A percentile compares a stretch with the other conserved stretches of the same genome.
These are phyloP conservation scores for Pagrus major DNA, from an alignment of 2,113 vertebrate genomes.

Conservation along the genomic window DNA sequence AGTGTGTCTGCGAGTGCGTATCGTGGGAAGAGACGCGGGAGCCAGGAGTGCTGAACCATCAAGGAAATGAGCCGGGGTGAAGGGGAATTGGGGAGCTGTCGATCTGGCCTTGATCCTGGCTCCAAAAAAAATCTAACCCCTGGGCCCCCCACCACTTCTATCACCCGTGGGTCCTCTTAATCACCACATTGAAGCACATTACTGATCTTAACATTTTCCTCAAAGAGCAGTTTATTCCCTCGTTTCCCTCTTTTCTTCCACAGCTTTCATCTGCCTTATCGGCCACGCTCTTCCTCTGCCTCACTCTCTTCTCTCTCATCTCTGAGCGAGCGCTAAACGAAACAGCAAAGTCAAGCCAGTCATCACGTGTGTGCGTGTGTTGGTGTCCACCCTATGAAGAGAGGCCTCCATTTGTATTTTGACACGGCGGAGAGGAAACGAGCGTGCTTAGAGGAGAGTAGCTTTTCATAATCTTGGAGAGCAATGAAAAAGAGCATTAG, in stretches of 20 bases:
- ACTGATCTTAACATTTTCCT: slow-evolving; percentile 43
- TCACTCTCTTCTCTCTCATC: slow-evolving; percentile 27
- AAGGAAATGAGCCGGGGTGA: slow-evolving; percentile 28
- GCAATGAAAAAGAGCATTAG: slow-evolving; percentile 60
- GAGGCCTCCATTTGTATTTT: slow-evolving; percentile 14
- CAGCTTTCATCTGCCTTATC: slow-evolving; percentile 45
- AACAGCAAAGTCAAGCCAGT: slow-evolving; percentile 21
- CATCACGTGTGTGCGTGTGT: not conserved
- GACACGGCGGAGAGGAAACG: slow-evolving; percentile 21
- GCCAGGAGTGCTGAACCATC: slow-evolving; percentile 23
- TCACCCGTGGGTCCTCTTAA: slow-evolving; percentile 37
- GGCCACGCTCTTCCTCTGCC: slow-evolving; percentile 11
- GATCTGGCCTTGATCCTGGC: slow-evolving; percentile 35
- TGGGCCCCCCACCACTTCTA: not conserved
- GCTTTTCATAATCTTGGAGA: slow-evolving; percentile 61
- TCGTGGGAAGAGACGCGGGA: not conserved
- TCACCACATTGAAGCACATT: slow-evolving; percentile 45
- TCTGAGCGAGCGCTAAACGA: not conserved
- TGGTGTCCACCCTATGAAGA: not conserved
- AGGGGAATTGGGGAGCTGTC: slow-evolving; percentile 24
- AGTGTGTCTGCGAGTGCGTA: slow-evolving; percentile 32
- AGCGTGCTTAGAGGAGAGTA: slow-evolving; percentile 11
- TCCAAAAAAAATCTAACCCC: slow-evolving; percentile 22
- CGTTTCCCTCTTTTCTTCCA: slow-evolving; percentile 15
- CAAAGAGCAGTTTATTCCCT: slow-evolving; percentile 34